Percentiles rank a stretch among this genome's conserved stretches.
Evolutionary conservation across 2,888 invertebrate species (phyloP).

Genomic region (Ochropacha duplaris): DNA sequence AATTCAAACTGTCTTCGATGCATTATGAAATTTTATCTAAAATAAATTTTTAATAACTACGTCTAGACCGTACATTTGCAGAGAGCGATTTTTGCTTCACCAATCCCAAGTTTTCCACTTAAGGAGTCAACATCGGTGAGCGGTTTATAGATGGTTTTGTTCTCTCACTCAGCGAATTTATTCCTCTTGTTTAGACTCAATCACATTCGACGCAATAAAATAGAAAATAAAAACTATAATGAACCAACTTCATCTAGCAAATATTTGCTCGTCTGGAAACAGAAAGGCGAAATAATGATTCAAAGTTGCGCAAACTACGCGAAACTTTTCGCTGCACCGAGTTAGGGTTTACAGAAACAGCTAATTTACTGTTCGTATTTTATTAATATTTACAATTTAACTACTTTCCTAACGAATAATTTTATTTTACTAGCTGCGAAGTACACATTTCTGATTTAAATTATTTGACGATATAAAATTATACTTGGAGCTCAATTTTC

Average conservation of each 20-base stretch:
- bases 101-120: slow-evolving; percentile 69
- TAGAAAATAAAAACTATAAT: slow-evolving; percentile 73
- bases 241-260: slow-evolving; percentile 67
- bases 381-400: slow-evolving; percentile 23
- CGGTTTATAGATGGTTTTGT: slow-evolving; percentile 64
- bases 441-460: background rate
- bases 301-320: slow-evolving; percentile 36
- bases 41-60: slow-evolving; percentile 73
- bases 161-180: slow-evolving; percentile 50
- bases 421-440: slow-evolving; percentile 8
- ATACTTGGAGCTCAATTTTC: no score
- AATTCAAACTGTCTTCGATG: slow-evolving; percentile 35
- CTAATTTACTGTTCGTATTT: slow-evolving; percentile 48
- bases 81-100: slow-evolving; percentile 59
- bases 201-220: slow-evolving; percentile 68
- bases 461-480: no score
- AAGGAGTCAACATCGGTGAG: slow-evolving; percentile 53
- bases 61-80: slow-evolving; percentile 74
- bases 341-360: slow-evolving; percentile 43
- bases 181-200: slow-evolving; percentile 73
- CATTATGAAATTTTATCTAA: slow-evolving; percentile 60
- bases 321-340: slow-evolving; percentile 33
- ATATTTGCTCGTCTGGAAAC: slow-evolving; percentile 66
- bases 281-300: slow-evolving; percentile 46
- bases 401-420: slow-evolving; percentile 17